phyloP scores from a whole-genome alignment of 2,888 invertebrate genomes.

The Lissocephala sabroskyi region DNA sequence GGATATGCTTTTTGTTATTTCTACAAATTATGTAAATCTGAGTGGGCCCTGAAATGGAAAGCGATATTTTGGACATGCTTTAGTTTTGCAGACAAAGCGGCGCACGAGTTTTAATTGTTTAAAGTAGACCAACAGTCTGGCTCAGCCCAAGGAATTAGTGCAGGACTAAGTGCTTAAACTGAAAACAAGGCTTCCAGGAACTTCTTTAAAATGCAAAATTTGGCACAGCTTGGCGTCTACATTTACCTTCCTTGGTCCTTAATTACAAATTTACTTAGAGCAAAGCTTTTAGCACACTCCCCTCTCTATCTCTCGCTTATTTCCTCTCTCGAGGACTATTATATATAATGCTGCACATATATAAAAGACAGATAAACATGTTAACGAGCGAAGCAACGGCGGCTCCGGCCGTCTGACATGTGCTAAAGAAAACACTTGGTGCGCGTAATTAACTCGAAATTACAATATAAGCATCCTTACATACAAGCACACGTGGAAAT shows the following conservation, averaged over 20 bases:
- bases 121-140: constrained; percentile 34
- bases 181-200: constrained; percentile 28
- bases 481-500: constrained; percentile 33
- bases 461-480: constrained; percentile 28
- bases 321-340: too few relatives aligned
- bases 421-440: constrained; percentile 29
- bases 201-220: not conserved
- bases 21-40: constrained; percentile 57
- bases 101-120: constrained; percentile 41
- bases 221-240: not conserved
- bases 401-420: not conserved
- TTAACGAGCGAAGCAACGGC: constrained; percentile 15
- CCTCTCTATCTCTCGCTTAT: not conserved
- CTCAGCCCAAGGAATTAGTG: constrained; percentile 29
- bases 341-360: constrained; percentile 4
- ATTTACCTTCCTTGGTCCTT: too few relatives aligned
- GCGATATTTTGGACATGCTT: constrained; percentile 50
- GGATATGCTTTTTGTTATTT: constrained; percentile 42
- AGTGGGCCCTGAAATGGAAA: too few relatives aligned
- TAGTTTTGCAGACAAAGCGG: constrained; percentile 38
- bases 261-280: constrained; percentile 25
- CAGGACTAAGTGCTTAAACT: constrained; percentile 15
- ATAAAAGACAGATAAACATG: constrained; percentile 17
- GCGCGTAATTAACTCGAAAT: constrained; percentile 45
- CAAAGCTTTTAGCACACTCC: constrained; percentile 27